Base-by-base conservation (phyloP, 2,797 vertebrate genomes). In the Aldrovandia affinis region DNA sequence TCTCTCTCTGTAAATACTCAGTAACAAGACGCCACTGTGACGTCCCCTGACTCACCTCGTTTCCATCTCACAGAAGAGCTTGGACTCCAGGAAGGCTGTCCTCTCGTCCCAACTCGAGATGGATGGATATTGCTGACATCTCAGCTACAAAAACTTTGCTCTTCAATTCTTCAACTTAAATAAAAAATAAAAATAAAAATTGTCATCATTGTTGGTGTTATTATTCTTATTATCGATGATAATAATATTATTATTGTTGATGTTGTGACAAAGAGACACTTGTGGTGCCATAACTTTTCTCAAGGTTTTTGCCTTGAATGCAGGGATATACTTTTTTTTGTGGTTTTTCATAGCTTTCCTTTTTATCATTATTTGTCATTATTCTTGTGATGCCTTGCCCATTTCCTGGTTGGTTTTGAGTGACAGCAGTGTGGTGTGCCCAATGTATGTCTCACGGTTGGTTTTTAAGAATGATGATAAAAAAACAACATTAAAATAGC, bases 1-100 rank as follows among this genome's bases (percentile, higher is more conserved):
- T 92, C 75, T 93, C 91, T 88, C 86, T 81, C 91, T 96, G 93
- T 96, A 95, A 94, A 95, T 94, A 95, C 89, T n/a, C 90, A 88
- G 88, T 90, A 93, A 93, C 94, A 93, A 93, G 94, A 94, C 91
- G 93, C 92, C 94, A 91, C 93, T 92, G 93, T 94, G 93, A 95
- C 90, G 91, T 93, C 89, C 87, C 91, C 91, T 89, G 93, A 86
- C 91, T 77, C 42, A 50, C 70, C 59, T 81, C 59, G 83, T 84
- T 86, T 77, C n/a, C 73, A 39, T 81, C 79, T 77, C 57, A 44
- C 84, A 50, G 54, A 65, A 79, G 20, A 70, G 81, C 81, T 55
- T 39, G 55, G 70, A 57, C 82, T 52, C 18, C 44, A 54, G 52
- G 57, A 78, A 57, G 42, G 44, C 47, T 54, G 54, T 63, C 85